These are phyloP conservation scores for Eueides isabella DNA, from an alignment of 1,140 invertebrate species.

Conservation along the genomic window DNA sequence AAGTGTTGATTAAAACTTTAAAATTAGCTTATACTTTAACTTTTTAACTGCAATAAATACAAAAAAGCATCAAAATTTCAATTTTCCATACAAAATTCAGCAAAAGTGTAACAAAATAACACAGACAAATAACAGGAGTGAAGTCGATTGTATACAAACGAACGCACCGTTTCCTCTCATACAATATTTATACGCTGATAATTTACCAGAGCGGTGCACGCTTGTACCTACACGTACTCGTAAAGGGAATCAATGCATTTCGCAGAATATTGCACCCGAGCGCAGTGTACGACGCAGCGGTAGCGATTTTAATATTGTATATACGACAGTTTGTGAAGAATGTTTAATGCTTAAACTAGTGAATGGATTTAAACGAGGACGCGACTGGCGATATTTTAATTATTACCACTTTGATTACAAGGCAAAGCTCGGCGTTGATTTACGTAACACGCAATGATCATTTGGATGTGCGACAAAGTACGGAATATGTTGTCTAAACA, in stretches of 20 bases:
- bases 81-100: neutral
- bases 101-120: slow-evolving; percentile 9
- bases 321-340: too few species aligned
- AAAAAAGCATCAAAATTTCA: neutral
- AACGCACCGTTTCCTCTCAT: slow-evolving; percentile 41
- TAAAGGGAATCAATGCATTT: slow-evolving; percentile 55
- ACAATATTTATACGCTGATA: slow-evolving; percentile 57
- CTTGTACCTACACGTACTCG: slow-evolving; percentile 13
- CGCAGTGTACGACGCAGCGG: slow-evolving; percentile 19
- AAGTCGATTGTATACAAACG: slow-evolving; percentile 34
- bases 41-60: too few species aligned
- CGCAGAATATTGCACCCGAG: slow-evolving; percentile 26
- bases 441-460: too few species aligned
- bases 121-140: slow-evolving; percentile 26
- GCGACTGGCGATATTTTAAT: too few species aligned
- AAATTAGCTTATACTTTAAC: too few species aligned
- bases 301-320: slow-evolving; percentile 8
- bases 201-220: slow-evolving; percentile 30
- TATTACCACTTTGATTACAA: too few species aligned
- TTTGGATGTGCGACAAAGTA: too few species aligned
- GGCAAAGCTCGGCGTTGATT: too few species aligned
- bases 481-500: too few species aligned
- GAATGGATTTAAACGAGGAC: too few species aligned
- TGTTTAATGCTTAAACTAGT: too few species aligned
- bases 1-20: too few species aligned